Evolutionary conservation across 1,140 invertebrate species (phyloP).

Genomic region (Zeugodacus cucurbitae): DNA sequence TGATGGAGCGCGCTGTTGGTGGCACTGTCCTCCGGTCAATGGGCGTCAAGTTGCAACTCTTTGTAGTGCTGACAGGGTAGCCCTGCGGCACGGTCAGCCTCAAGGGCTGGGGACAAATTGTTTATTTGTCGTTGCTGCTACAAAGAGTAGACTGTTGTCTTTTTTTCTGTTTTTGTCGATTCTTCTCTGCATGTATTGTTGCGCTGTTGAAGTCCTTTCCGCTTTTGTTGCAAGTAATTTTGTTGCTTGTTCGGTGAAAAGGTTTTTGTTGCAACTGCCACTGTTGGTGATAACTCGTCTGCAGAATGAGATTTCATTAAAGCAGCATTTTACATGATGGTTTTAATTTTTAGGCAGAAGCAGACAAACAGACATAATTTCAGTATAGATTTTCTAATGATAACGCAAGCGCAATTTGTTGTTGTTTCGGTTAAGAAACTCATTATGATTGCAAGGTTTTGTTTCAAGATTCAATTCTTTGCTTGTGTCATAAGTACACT

Average conservation of each 20-base stretch:
- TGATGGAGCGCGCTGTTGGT: not conserved
- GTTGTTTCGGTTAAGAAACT: no score
- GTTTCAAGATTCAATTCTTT: no score
- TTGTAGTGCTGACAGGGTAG: not conserved
- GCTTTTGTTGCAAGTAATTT: not conserved
- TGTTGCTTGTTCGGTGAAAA: not conserved
- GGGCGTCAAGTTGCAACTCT: slow-evolving; percentile 24
- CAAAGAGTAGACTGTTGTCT: not conserved
- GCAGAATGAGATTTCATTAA: not conserved
- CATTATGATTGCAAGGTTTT: no score
- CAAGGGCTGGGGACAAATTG: not conserved
- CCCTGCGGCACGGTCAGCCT: not conserved
- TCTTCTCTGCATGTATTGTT: not conserved
- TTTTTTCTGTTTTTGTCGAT: not conserved
- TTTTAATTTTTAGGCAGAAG: not conserved
- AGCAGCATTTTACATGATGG: not conserved
- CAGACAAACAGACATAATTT: no score
- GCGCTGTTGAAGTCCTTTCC: not conserved
- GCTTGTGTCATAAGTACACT: no score
- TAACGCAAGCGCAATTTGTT: no score
- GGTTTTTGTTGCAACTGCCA: not conserved
- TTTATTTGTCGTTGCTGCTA: not conserved
- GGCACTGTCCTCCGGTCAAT: slow-evolving; percentile 10
- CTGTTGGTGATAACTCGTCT: not conserved
- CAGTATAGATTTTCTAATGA: no score